A percentile compares a stretch with the other conserved stretches of the same genome.
These are phyloP conservation scores for Diphyllodes magnificus DNA, from an alignment of 2,113 vertebrate genomes.

Conservation along the genomic window DNA sequence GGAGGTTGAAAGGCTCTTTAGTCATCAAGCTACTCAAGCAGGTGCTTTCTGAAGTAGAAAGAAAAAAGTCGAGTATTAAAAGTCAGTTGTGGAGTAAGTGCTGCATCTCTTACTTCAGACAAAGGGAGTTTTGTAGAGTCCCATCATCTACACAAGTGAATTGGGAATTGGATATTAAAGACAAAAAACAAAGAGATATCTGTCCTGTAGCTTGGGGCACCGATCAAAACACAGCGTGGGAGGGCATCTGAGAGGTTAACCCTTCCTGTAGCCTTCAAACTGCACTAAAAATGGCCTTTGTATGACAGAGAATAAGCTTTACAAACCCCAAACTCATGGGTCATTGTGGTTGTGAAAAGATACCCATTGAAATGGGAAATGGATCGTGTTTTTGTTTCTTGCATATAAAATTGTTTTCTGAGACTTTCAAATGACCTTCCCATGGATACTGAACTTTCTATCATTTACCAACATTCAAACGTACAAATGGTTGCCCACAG, in stretches of 20 bases:
- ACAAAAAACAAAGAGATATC: conserved; percentile 66
- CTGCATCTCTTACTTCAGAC: conserved; percentile 47
- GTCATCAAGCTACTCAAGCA: conserved; percentile 10
- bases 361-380: conserved; percentile 9
- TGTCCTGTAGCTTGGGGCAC: conserved; percentile 72
- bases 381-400: conserved; percentile 37
- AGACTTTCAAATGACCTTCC: conserved; percentile 31
- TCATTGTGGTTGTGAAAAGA: conserved; percentile 6
- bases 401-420: conserved; percentile 49
- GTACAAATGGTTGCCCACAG: neutral
- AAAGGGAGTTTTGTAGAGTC: conserved; percentile 61
- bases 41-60: conserved; percentile 61
- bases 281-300: conserved; percentile 1
- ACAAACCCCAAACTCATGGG: neutral
- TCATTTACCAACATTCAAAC: conserved; percentile 32
- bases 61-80: conserved; percentile 49
- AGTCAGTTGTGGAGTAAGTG: conserved; percentile 24
- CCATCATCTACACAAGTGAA: conserved; percentile 51
- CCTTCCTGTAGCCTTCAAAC: conserved; percentile 29
- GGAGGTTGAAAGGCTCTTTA: conserved; percentile 38
- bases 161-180: conserved; percentile 80
- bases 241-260: conserved; percentile 58
- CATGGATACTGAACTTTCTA: neutral
- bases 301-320: conserved; percentile 27
- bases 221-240: conserved; percentile 81